A percentile compares a stretch with the other conserved stretches of the same genome.
phyloP scores from a whole-genome alignment of 2,113 vertebrate genomes.

The Progne subis region DNA sequence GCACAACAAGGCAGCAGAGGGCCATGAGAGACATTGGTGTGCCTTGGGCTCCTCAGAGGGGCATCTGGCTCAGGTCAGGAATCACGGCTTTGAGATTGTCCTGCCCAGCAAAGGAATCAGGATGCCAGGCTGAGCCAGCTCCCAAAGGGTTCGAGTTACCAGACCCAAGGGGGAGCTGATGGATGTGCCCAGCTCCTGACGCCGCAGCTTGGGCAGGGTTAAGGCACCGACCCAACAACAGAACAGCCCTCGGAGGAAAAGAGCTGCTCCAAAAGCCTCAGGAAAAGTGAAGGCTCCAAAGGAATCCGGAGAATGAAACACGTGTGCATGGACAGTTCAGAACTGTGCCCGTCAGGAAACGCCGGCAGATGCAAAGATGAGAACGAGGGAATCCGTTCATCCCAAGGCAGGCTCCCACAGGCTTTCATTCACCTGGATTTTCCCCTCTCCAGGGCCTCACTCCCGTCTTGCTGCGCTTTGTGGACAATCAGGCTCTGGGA shows the following conservation, averaged over 20 bases:
- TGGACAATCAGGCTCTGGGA: not conserved
- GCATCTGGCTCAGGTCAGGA: not conserved
- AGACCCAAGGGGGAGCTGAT: not conserved
- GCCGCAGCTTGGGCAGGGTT: not conserved
- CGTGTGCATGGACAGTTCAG: not conserved
- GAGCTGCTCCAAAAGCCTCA: not conserved
- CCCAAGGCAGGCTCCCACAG: not conserved
- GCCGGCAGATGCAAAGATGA: not conserved
- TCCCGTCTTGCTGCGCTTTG: conserved; percentile 56
- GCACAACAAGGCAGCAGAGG: not conserved
- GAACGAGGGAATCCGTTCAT: not conserved
- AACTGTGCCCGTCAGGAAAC: not conserved
- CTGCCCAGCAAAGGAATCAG: not conserved
- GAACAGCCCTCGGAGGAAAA: not conserved
- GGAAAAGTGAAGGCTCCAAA: not conserved
- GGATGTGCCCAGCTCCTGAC: not conserved
- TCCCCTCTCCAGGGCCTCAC: conserved; percentile 29
- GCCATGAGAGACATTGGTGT: not conserved
- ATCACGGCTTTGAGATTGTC: not conserved
- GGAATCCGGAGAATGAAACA: not conserved
- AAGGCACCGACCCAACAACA: not conserved
- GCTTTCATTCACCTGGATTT: conserved; percentile 53
- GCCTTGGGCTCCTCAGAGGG: not conserved
- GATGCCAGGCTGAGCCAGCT: not conserved
- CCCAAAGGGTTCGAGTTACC: not conserved